A percentile compares a stretch with the other conserved stretches of the same genome.
phyloP scores from a whole-genome alignment of 1,140 invertebrate genomes.

The Euura saliciscinereae region DNA sequence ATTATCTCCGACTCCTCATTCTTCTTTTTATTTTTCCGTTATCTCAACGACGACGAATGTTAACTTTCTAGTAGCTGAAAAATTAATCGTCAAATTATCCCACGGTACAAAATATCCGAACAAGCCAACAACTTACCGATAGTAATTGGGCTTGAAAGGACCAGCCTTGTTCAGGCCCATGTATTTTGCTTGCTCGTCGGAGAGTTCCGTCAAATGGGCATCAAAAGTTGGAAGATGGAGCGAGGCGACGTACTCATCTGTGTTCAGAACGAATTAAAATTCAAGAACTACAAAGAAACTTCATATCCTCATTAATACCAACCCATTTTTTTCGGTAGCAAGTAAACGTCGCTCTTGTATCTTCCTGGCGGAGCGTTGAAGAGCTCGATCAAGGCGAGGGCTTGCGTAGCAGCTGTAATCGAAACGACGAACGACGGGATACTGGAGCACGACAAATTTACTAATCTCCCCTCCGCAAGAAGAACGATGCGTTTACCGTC shows the following conservation, averaged over 20 bases:
- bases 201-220: conserved; percentile 94
- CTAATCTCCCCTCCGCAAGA: conserved; percentile 92
- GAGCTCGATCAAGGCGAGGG: conserved; percentile 93
- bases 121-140: conserved; percentile 69
- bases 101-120: not conserved
- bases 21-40: not conserved
- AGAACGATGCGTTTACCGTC: conserved; percentile 92
- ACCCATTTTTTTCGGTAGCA: conserved; percentile 99
- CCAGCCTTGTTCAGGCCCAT: conserved; percentile 97
- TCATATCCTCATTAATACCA: conserved; percentile 35
- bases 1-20: not conserved
- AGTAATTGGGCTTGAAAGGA: conserved; percentile 98
- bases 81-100: not conserved
- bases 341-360: conserved; percentile 95
- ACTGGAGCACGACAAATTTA: conserved; percentile 96
- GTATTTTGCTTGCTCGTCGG: conserved; percentile 97
- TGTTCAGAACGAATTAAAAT: not conserved
- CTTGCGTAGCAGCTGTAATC: conserved; percentile 93
- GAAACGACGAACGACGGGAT: conserved; percentile 97
- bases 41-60: too few relatives aligned
- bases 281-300: conserved; percentile 20
- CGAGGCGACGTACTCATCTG: conserved; percentile 96
- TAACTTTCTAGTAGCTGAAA: not conserved
- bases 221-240: conserved; percentile 96
- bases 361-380: conserved; percentile 93